These are phyloP conservation scores for Drosophila nr. perissopoda DNA, from an alignment of 2,888 invertebrate genomes.

Conservation along the genomic window DNA sequence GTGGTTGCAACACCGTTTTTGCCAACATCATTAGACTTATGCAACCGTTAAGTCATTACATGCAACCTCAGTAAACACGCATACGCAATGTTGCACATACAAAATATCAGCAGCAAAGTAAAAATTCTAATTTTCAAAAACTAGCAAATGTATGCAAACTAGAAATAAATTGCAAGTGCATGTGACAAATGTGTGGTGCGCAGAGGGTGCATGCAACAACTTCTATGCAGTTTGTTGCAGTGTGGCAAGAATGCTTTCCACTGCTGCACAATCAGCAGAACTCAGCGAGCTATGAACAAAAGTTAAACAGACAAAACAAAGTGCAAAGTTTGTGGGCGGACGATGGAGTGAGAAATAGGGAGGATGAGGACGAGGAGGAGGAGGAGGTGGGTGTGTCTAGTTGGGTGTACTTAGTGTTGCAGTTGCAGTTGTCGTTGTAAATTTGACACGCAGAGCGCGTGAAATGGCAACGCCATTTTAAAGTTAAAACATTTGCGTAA, in stretches of 20 bases:
- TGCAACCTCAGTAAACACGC: constrained; percentile 17
- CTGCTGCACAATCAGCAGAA: constrained; percentile 72
- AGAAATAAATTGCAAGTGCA: constrained; percentile 65
- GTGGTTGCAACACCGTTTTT: not conserved
- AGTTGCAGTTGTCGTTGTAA: constrained; percentile 43
- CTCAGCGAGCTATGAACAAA: constrained; percentile 75
- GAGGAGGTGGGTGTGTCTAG: not conserved
- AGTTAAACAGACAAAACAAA: constrained; percentile 77
- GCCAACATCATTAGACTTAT: constrained; percentile 31
- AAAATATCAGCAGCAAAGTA: constrained; percentile 20
- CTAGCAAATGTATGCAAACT: constrained; percentile 54
- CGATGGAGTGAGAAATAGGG: not conserved
- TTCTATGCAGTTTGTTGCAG: constrained; percentile 31
- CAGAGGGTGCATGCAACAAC: constrained; percentile 38
- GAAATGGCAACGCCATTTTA: constrained; percentile 65
- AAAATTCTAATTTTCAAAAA: constrained; percentile 64
- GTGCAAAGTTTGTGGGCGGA: constrained; percentile 53
- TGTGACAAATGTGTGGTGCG: constrained; percentile 4
- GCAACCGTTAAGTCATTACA: constrained; percentile 15
- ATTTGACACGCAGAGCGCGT: constrained; percentile 57
- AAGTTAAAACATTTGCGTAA: constrained; percentile 75
- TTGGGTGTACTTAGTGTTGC: constrained; percentile 7
- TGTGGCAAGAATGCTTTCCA: constrained; percentile 33
- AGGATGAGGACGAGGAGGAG: not conserved
- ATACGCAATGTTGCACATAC: constrained; percentile 44